These are phyloP conservation scores for Arvicanthis niloticus DNA, from an alignment of 2,113 vertebrate genomes.

Conservation along the genomic window DNA sequence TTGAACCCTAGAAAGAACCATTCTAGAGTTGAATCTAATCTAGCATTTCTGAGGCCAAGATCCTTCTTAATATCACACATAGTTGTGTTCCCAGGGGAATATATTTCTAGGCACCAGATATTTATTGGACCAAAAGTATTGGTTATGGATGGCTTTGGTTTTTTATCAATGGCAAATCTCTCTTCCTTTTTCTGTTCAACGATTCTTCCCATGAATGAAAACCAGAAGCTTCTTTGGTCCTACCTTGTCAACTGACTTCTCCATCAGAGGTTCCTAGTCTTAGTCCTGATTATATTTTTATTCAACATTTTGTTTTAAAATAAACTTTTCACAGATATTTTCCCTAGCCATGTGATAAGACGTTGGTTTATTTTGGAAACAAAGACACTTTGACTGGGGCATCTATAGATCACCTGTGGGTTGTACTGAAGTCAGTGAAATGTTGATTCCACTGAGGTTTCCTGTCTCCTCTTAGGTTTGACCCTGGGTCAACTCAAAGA, in stretches of 20 bases:
- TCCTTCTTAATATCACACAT: neutral
- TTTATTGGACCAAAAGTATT: neutral
- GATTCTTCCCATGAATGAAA: constrained; percentile 29
- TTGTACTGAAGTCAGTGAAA: constrained; percentile 30
- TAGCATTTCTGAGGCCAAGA: neutral
- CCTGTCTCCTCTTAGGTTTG: constrained; percentile 55
- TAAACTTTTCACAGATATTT: neutral
- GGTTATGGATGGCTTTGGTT: neutral
- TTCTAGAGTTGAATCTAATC: neutral
- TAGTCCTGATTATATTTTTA: constrained; percentile 22
- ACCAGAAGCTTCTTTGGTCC: neutral
- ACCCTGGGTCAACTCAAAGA: constrained; percentile 40
- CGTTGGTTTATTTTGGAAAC: constrained; percentile 53
- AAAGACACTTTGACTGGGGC: constrained; percentile 49
- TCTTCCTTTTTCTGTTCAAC: neutral
- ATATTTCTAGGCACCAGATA: neutral
- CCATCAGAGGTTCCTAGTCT: neutral
- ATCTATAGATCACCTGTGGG: constrained; percentile 40
- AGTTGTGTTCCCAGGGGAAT: neutral
- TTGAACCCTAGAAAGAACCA: neutral
- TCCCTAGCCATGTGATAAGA: constrained; percentile 51
- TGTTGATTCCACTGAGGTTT: constrained; percentile 55
- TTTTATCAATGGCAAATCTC: neutral
- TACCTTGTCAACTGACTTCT: neutral
- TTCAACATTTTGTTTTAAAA: constrained; percentile 52